A percentile compares a stretch with the other conserved stretches of the same genome.
Conservation (phyloP, 2,113 vertebrate genomes). For the Cebus imitator region DNA sequence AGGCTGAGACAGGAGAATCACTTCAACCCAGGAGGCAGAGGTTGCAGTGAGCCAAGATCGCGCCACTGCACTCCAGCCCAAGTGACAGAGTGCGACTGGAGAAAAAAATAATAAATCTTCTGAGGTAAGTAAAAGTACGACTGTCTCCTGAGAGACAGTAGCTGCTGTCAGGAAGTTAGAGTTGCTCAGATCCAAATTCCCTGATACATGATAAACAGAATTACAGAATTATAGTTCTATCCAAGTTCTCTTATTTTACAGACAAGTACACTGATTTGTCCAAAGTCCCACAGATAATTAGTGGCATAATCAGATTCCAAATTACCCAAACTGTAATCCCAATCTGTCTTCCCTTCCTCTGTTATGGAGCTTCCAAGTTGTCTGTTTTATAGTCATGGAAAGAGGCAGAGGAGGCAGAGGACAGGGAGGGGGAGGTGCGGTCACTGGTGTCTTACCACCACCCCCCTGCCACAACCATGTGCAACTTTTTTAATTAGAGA, state of each 20-base stretch:
- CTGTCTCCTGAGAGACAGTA: neutral
- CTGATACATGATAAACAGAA: neutral
- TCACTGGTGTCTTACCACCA: neutral
- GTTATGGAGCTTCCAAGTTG: rapidly evolving
- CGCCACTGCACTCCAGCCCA: no score
- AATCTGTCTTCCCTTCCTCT: neutral
- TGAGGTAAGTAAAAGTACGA: neutral
- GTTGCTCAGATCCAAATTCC: neutral
- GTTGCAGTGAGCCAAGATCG: no score
- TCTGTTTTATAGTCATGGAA: neutral
- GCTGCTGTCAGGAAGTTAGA: neutral
- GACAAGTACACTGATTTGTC: no score
- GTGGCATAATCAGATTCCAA: neutral
- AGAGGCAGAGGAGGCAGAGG: rapidly evolving
- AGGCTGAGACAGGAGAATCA: no score
- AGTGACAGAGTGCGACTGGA: no score
- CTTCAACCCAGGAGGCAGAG: no score
- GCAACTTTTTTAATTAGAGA: neutral
- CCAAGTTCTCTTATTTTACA: neutral
- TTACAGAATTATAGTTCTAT: no score
- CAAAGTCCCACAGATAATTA: neutral
- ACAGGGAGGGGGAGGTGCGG: no score
- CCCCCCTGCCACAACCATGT: no score
- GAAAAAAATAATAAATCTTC: neutral
- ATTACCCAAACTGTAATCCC: neutral